Base-by-base conservation (phyloP, 2,113 vertebrate genomes). In the Colinus virginianus region DNA sequence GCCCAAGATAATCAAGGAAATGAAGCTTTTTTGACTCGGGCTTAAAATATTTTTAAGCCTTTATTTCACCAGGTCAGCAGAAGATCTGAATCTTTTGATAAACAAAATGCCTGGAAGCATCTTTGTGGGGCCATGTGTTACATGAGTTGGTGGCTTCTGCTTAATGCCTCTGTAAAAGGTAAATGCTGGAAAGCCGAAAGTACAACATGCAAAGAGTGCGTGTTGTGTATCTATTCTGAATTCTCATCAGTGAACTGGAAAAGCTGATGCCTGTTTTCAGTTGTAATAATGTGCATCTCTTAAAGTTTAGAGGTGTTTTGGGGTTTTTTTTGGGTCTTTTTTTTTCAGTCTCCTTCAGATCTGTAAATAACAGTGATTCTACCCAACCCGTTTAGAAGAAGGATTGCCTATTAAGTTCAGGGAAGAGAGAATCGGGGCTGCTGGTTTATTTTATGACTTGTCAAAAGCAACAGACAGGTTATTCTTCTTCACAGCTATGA, bases 181-280 rank as follows among this genome's bases (percentile, higher is more conserved):
- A 96, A 69, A 38, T 93, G 87, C 90, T 95, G 88, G 88, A 97
- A 97, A 97, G 93, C 97, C 81, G 25, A 94, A 53, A 96, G 91
- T 85, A 84, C 75, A 84, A 96, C 95, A 92, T 93, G 78, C 94
- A 87, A 87, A 91, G 90, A 96, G 95, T 89, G 76, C 86, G 87
- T 96, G 95, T 97, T 98, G 98, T 98, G 96, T 97, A 98, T 96
- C 95, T 93, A 43, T 96, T 98, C 97, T 97, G 87, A 96, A 98
- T 95, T 97, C 95, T 95, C 97, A 78, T 97, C 93, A 98, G 97
- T 98, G 98, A 98, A 97, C 95, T 97, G 96, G 96, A 95, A 59
- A 90, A 89, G 97, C 97, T 97, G 97, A 94, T 96, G 92, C 95
- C 93, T 97, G 90, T 97, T 97, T 97, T 88, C 61, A 72, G 97